Base-by-base conservation (phyloP, 1,140 invertebrate genomes). In the Mercenaria mercenaria region DNA sequence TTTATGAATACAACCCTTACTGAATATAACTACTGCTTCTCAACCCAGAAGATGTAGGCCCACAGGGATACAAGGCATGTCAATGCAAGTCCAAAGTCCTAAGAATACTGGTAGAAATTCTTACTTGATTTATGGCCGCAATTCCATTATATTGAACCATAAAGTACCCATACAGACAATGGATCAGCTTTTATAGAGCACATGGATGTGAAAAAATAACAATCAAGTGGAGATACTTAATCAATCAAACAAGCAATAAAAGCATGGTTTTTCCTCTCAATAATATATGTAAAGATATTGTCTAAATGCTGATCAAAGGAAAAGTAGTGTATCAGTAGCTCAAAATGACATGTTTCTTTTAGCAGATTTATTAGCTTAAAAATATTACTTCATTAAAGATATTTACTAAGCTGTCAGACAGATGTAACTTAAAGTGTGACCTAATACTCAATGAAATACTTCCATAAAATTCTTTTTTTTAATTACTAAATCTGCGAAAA, bases 71-170 rank as follows among this genome's bases (percentile, higher is more conserved):
- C 6, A 29, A 26, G 26, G 26, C 59, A 29, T 29, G 59, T 15
- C 59, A 29, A 15, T 29, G 15, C 59, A 64, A 4, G 59, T 64
- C 15, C 10, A 47, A 6, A 8, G n/a, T 29, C 20, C n/a, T 29
- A 64, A 29, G 59, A 64, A 64, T 64, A 29, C 61, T 83, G 47
- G 20, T 56, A 39, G 50, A 79, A 79, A 79, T 34, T 52, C 26
- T 18, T 26, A 52, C 11, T 56, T 79, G 76, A 79, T 79, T 79
- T 79, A 79, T 56, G 32, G 15, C n/a, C 13, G 23, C 29, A 79
- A 56, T 79, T 56, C 37, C 47, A 34, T 79, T 52, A 56, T 20
- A 79, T 20, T 77, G 41, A 4, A 79, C 76, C 76, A 79, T 79
- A 52, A 79, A 79, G 15, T 50, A 52, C 43, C 43, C 32, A 50